phyloP scores from a whole-genome alignment of 2,113 vertebrate species.

The Calonectris borealis region DNA sequence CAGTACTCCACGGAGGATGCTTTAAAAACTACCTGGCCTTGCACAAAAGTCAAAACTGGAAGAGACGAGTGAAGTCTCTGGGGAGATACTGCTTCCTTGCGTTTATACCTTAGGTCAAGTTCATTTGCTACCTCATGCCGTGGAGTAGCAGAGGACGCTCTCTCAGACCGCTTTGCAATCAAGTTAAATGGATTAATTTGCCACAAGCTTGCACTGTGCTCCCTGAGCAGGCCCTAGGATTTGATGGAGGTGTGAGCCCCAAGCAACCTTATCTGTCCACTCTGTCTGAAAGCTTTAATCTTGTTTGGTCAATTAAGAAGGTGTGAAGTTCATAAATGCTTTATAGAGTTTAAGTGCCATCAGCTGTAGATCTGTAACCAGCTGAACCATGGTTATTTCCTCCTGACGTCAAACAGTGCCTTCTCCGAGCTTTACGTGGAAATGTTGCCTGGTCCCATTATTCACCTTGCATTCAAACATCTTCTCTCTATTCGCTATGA shows the following conservation, averaged over 20 bases:
- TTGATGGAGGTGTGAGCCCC: not conserved
- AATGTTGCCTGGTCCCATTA: not conserved
- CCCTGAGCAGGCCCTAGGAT: not conserved
- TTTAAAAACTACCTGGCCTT: not conserved
- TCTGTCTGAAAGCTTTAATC: conserved; percentile 26
- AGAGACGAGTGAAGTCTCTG: not conserved
- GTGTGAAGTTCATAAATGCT: conserved; percentile 46
- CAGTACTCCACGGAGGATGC: not conserved
- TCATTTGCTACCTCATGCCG: not conserved
- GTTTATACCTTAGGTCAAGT: not conserved
- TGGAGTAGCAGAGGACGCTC: not conserved
- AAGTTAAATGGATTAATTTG: conserved; percentile 18
- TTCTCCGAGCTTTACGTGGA: not conserved
- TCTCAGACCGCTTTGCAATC: not conserved
- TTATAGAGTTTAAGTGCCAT: not conserved
- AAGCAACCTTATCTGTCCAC: not conserved
- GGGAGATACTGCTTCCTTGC: not conserved
- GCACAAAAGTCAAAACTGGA: not conserved
- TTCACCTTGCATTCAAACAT: not conserved
- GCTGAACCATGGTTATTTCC: not conserved
- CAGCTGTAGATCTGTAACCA: not conserved
- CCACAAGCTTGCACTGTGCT: not conserved
- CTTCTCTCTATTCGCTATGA: not conserved
- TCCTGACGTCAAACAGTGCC: not conserved
- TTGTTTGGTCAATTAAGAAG: conserved; percentile 39